Conservation (phyloP, 2,113 vertebrate species). For the Eolophus roseicapilla region DNA sequence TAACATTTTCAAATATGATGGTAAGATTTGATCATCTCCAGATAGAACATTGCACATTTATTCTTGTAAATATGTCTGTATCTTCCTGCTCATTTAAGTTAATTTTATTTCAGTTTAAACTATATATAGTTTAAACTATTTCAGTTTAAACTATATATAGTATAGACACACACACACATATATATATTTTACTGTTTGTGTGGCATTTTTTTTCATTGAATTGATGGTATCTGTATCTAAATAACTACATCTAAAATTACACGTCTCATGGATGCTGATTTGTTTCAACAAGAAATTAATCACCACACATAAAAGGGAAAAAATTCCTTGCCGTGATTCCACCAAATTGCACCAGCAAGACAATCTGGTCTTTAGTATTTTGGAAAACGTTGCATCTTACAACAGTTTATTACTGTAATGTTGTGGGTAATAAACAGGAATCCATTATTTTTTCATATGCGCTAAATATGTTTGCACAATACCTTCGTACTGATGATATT, state of each 20-base stretch:
- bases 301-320: background rate
- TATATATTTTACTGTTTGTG: background rate
- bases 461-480: background rate
- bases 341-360: background rate
- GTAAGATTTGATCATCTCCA: background rate
- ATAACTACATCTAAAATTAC: background rate
- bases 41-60: background rate
- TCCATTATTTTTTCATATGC: background rate
- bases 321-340: background rate
- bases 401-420: background rate
- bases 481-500: background rate
- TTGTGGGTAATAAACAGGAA: background rate
- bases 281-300: constrained; percentile 10
- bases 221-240: background rate
- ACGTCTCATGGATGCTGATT: background rate
- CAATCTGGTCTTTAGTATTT: background rate
- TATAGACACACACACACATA: background rate
- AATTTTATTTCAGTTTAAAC: background rate
- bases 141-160: background rate
- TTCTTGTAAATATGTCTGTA: background rate
- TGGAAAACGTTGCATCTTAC: background rate
- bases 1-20: background rate
- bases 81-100: background rate
- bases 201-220: background rate
- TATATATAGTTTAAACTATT: background rate